A percentile compares a stretch with the other conserved stretches of the same genome.
Conservation (phyloP, 2,113 vertebrate genomes). For the Tychaedon coryphoeus region DNA sequence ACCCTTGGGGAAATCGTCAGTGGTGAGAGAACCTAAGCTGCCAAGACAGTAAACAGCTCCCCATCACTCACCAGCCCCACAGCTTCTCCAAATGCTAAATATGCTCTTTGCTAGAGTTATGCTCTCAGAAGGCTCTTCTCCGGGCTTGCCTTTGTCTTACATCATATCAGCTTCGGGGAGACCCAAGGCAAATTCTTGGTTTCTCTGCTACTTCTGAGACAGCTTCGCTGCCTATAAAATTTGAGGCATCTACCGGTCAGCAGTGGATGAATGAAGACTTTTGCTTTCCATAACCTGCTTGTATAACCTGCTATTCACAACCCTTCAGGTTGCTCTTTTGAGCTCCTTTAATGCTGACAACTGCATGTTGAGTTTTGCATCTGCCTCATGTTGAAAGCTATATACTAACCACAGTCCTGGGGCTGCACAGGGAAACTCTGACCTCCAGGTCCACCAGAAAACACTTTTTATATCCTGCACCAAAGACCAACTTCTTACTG, state of each 20-base stretch:
- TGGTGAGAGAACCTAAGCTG: not conserved
- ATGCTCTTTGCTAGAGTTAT: not conserved
- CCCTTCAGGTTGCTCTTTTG: not conserved
- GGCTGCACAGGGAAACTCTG: not conserved
- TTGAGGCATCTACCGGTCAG: not conserved
- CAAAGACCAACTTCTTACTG: not conserved
- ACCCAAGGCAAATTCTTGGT: not conserved
- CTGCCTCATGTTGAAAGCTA: accelerated
- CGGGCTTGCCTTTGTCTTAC: not conserved
- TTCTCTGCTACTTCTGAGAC: not conserved
- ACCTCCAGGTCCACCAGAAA: not conserved
- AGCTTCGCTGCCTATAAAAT: not conserved
- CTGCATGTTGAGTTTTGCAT: not conserved
- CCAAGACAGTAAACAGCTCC: not conserved
- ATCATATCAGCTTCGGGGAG: not conserved
- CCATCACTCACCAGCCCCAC: not conserved
- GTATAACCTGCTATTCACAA: not conserved
- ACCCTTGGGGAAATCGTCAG: not conserved
- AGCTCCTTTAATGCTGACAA: accelerated
- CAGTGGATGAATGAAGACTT: not conserved
- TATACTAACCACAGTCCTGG: not conserved
- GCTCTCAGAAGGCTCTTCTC: not conserved
- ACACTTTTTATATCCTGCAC: not conserved
- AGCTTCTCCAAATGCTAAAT: not conserved
- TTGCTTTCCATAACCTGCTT: not conserved